These are phyloP conservation scores for Aplysia californica DNA, from an alignment of 1,140 invertebrate species.

Conservation along the genomic window DNA sequence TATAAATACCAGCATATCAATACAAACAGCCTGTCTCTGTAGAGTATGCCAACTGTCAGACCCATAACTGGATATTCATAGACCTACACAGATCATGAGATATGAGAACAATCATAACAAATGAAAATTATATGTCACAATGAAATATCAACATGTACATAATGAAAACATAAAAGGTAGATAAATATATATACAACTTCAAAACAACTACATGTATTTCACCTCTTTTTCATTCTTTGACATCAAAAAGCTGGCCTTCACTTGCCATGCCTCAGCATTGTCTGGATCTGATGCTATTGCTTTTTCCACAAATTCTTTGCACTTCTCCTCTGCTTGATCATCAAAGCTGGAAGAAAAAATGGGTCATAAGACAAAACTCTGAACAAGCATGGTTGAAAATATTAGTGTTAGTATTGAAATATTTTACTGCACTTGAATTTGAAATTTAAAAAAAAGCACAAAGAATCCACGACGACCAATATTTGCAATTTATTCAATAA, in stretches of 20 bases:
- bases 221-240: conserved; percentile 64
- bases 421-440: too few relatives aligned
- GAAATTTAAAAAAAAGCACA: too few relatives aligned
- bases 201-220: too few relatives aligned
- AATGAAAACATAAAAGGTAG: neutral
- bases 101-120: too few relatives aligned
- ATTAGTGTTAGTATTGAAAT: too few relatives aligned
- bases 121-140: neutral
- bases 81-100: too few relatives aligned
- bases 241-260: conserved; percentile 64
- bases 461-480: too few relatives aligned
- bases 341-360: conserved; percentile 59
- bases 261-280: conserved; percentile 67
- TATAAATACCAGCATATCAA: too few relatives aligned
- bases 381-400: neutral
- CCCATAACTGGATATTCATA: too few relatives aligned
- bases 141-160: neutral
- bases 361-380: neutral
- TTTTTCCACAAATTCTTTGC: conserved; percentile 61
- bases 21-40: too few relatives aligned
- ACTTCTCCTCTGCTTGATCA: conserved; percentile 64
- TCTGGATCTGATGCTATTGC: conserved; percentile 58
- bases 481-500: too few relatives aligned
- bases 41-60: too few relatives aligned
- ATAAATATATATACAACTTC: conserved; percentile 3